phyloP scores from a whole-genome alignment of 1,140 invertebrate species.

The Eubasilissa regina region DNA sequence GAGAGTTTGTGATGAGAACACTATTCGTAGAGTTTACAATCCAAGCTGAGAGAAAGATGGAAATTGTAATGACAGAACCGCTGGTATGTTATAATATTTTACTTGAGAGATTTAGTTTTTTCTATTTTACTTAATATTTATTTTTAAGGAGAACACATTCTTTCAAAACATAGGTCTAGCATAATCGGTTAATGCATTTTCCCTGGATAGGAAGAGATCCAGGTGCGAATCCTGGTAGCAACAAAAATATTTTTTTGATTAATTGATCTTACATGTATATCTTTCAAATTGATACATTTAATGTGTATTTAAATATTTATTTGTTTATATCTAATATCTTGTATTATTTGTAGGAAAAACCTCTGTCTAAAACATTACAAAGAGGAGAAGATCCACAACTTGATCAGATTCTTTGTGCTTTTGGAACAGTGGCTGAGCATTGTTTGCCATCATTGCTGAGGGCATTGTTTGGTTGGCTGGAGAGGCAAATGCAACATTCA shows the following conservation, averaged over 20 bases:
- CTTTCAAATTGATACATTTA: too few species aligned
- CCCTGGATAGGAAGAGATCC: too few species aligned
- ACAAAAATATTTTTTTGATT: too few species aligned
- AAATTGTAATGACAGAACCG: conserved; percentile 92
- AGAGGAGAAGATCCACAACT: conserved; percentile 95
- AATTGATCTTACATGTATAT: too few species aligned
- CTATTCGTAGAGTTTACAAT: conserved; percentile 95
- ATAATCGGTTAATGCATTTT: too few species aligned
- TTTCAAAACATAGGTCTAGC: too few species aligned
- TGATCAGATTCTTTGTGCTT: conserved; percentile 94
- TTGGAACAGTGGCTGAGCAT: conserved; percentile 96
- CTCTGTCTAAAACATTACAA: conserved; percentile 93
- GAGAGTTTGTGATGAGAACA: conserved; percentile 95
- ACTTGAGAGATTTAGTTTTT: too few species aligned
- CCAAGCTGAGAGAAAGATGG: conserved; percentile 95
- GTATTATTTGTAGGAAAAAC: conserved; percentile 80
- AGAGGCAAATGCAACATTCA: conserved; percentile 85
- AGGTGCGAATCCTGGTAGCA: too few species aligned
- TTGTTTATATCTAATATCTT: background rate
- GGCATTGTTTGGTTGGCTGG: conserved; percentile 97
- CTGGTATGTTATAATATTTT: too few species aligned
- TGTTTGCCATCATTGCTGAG: conserved; percentile 95
- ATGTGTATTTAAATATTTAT: too few species aligned
- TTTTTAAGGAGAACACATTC: too few species aligned
- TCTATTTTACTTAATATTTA: too few species aligned